These are phyloP conservation scores for Baryphthengus martii DNA, from an alignment of 2,113 vertebrate species.

Conservation along the genomic window DNA sequence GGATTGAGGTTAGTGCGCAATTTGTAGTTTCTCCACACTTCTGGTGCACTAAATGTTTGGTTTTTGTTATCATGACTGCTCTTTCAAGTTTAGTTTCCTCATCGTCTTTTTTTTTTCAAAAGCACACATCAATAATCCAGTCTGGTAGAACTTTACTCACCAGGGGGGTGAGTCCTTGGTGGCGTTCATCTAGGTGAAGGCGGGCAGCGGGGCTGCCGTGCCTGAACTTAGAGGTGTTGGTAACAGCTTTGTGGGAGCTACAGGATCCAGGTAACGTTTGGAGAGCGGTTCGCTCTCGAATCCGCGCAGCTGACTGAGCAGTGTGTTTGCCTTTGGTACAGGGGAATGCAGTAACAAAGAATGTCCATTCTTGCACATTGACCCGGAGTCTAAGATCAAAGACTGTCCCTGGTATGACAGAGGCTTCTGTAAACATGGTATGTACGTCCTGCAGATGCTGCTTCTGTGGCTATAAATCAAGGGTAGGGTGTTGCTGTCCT, in stretches of 20 bases:
- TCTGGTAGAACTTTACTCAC: background rate
- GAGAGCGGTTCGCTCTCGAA: background rate
- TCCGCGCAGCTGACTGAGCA: background rate
- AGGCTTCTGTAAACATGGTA: constrained; percentile 98
- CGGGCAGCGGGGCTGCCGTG: background rate
- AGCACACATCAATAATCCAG: background rate
- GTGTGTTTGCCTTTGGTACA: constrained; percentile 63
- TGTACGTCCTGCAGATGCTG: background rate
- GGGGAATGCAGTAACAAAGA: constrained; percentile 99
- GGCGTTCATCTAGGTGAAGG: background rate
- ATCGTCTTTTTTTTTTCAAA: constrained; percentile 2
- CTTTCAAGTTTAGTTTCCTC: background rate
- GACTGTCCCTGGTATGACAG: constrained; percentile 99
- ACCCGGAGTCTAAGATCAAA: constrained; percentile 99
- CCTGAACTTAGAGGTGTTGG: background rate
- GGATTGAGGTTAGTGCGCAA: constrained; percentile 35
- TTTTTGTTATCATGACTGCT: constrained; percentile 15
- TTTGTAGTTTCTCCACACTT: constrained; percentile 51
- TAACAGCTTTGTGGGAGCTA: background rate
- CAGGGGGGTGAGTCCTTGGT: background rate
- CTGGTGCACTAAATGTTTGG: constrained; percentile 30
- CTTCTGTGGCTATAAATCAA: background rate
- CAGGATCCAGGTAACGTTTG: background rate
- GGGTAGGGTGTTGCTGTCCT: background rate
- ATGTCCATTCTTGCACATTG: constrained; percentile 97